These are phyloP conservation scores for Ridgeia piscesae DNA, from an alignment of 1,140 invertebrate genomes.

Conservation along the genomic window DNA sequence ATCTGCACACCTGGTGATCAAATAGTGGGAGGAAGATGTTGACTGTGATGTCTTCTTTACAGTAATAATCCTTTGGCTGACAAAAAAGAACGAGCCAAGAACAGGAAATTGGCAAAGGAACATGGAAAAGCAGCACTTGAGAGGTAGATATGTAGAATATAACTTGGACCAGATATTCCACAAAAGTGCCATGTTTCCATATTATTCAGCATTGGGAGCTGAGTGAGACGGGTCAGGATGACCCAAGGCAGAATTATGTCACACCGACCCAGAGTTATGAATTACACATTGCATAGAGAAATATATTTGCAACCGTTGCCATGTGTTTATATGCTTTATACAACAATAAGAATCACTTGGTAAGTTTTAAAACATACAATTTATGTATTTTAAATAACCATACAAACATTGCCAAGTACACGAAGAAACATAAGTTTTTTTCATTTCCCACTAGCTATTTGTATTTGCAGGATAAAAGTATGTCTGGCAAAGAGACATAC, in stretches of 20 bases:
- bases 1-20: background rate
- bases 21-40: background rate
- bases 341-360: too few species aligned
- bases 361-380: too few species aligned
- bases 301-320: background rate
- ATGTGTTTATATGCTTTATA: background rate
- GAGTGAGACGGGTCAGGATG: background rate
- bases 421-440: too few species aligned
- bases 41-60: slow-evolving; percentile 23
- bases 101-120: slow-evolving; percentile 33
- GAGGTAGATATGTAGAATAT: slow-evolving; percentile 33
- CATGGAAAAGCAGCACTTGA: slow-evolving; percentile 42
- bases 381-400: too few species aligned
- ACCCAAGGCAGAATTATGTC: background rate
- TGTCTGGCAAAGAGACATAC: too few species aligned
- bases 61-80: slow-evolving; percentile 50
- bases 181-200: background rate
- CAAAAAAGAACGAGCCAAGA: slow-evolving; percentile 42
- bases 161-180: background rate
- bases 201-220: background rate
- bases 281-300: background rate
- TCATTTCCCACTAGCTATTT: too few species aligned
- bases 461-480: too few species aligned
- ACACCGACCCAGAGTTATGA: background rate
- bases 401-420: too few species aligned